phyloP scores from a whole-genome alignment of 2,113 vertebrate species.

The Lathamus discolor region DNA sequence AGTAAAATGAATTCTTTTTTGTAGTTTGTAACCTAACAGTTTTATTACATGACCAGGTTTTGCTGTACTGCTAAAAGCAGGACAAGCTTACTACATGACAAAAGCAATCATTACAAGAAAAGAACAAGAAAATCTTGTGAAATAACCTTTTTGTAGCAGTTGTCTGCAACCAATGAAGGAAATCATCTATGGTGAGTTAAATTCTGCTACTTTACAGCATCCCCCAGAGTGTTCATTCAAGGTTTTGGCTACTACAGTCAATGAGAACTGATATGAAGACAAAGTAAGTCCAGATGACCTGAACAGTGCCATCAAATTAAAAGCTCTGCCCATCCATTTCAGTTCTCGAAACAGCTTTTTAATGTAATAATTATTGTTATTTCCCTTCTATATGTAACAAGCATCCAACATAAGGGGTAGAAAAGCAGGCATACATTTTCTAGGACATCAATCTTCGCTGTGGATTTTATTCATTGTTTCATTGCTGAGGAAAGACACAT shows the following conservation, averaged over 20 bases:
- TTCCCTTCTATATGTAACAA: neutral
- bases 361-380: neutral
- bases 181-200: neutral
- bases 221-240: neutral
- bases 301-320: neutral
- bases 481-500: neutral
- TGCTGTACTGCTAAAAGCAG: neutral
- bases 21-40: neutral
- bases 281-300: neutral
- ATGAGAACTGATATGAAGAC: neutral
- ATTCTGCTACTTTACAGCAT: neutral
- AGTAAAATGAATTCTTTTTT: neutral
- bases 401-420: fast-evolving
- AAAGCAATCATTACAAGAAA: neutral
- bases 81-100: neutral
- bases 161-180: neutral
- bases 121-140: neutral
- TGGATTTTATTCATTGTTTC: neutral
- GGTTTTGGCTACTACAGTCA: neutral
- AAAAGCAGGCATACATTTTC: neutral
- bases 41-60: neutral
- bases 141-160: neutral
- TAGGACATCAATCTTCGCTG: neutral
- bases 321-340: neutral
- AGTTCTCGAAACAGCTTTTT: neutral